Percentiles rank a stretch among this genome's conserved stretches.
phyloP scores from a whole-genome alignment of 2,113 vertebrate genomes.

The Ptyas mucosa region DNA sequence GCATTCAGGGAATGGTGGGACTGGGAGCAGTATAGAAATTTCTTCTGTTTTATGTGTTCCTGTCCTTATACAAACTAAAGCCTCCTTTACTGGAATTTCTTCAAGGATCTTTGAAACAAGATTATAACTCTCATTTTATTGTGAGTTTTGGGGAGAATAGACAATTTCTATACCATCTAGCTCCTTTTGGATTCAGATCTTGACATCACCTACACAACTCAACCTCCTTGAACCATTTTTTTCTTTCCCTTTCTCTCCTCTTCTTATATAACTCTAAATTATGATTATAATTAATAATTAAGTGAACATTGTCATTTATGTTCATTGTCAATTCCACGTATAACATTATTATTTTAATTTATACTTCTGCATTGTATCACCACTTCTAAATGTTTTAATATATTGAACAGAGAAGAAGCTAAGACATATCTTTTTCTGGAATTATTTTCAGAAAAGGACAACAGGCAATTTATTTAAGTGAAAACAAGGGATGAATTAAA shows the following conservation, averaged over 20 bases:
- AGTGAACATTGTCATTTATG: neutral
- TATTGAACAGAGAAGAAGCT: neutral
- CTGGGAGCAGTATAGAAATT: neutral
- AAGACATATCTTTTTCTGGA: neutral
- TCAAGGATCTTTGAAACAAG: neutral
- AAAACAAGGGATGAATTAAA: neutral
- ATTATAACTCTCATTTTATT: neutral
- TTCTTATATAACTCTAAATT: neutral
- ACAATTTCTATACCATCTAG: neutral
- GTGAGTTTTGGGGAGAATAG: neutral
- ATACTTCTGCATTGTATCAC: neutral
- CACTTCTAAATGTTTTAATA: neutral
- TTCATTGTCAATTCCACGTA: neutral
- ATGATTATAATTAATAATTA: neutral
- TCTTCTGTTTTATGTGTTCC: too few relatives aligned
- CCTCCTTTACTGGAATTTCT: neutral
- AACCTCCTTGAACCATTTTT: neutral
- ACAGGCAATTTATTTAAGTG: neutral
- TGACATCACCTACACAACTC: neutral
- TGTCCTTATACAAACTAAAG: neutral
- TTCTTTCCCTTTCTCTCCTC: neutral
- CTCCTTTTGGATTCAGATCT: neutral
- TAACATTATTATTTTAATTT: neutral
- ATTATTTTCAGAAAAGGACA: neutral
- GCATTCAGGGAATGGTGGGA: neutral